These are phyloP conservation scores for Montipora foliosa DNA, from an alignment of 64 coral and sea anemone species.

Conservation along the genomic window DNA sequence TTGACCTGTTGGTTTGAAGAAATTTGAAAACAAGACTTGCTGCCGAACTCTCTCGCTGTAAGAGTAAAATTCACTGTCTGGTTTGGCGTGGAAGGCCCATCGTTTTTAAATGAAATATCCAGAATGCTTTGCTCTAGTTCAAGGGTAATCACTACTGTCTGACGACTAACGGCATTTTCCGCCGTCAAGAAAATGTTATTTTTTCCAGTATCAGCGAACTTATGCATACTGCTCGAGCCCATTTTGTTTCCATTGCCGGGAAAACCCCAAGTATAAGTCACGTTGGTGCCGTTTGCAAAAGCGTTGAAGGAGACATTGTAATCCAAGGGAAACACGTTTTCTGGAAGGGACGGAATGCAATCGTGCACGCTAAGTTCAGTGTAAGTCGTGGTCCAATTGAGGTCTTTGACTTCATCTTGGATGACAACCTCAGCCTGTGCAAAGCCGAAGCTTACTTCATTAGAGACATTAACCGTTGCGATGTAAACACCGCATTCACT, in stretches of 20 bases:
- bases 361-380: too few species aligned
- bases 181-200: not conserved
- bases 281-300: conserved; percentile 39
- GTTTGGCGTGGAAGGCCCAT: too few species aligned
- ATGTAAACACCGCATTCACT: conserved; percentile 10
- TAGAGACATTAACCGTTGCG: conserved; percentile 54
- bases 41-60: not conserved
- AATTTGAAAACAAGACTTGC: not conserved
- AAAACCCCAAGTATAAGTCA: conserved; percentile 36
- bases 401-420: conserved; percentile 45
- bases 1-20: not conserved
- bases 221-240: not conserved
- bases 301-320: conserved; percentile 16
- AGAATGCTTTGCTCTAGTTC: too few species aligned
- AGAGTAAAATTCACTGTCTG: not conserved
- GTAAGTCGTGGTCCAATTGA: not conserved
- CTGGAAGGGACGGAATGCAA: too few species aligned
- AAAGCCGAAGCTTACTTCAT: conserved; percentile 12
- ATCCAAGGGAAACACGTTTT: conserved; percentile 3
- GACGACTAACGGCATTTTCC: too few species aligned
- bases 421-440: not conserved
- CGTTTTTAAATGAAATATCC: too few species aligned
- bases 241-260: not conserved
- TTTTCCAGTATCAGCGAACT: not conserved
- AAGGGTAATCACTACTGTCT: too few species aligned